A percentile compares a stretch with the other conserved stretches of the same genome.
Conservation (phyloP, 1,140 invertebrate species). For the Temnothorax nylanderi region DNA sequence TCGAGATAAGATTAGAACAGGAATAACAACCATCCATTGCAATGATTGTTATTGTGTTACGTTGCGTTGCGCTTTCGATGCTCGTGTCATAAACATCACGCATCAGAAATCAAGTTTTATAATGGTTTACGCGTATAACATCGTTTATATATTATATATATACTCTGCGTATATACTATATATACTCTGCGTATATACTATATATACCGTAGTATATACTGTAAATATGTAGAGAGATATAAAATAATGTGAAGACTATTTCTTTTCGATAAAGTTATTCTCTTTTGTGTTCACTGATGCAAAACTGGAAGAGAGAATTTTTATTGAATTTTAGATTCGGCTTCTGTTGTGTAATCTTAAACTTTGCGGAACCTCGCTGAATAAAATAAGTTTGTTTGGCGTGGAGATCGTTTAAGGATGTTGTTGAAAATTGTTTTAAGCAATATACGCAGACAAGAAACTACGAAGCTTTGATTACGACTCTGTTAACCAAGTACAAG, state of each 20-base stretch:
- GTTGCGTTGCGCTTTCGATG: not conserved
- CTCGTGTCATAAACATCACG: not conserved
- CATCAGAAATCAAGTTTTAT: not conserved
- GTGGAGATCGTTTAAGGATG: constrained; percentile 38
- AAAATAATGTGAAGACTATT: constrained; percentile 7
- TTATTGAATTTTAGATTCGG: constrained; percentile 31
- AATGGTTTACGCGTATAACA: not conserved
- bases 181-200: not conserved
- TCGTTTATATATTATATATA: not conserved
- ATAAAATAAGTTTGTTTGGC: constrained; percentile 33
- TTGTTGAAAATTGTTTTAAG: constrained; percentile 57
- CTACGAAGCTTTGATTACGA: constrained; percentile 30
- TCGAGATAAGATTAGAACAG: not conserved
- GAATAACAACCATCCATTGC: not conserved
- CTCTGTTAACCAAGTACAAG: constrained; percentile 34
- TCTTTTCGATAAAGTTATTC: not conserved
- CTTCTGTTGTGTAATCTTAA: constrained; percentile 42
- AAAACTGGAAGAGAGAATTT: constrained; percentile 21
- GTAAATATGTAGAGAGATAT: not conserved
- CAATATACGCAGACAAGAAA: not conserved
- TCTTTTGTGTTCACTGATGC: not conserved
- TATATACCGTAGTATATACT: not conserved
- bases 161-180: too few relatives aligned
- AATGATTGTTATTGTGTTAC: not conserved
- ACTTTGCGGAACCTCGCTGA: not conserved